Base-by-base conservation (phyloP, 2,113 vertebrate species). In the Coryphaenoides rupestris region DNA sequence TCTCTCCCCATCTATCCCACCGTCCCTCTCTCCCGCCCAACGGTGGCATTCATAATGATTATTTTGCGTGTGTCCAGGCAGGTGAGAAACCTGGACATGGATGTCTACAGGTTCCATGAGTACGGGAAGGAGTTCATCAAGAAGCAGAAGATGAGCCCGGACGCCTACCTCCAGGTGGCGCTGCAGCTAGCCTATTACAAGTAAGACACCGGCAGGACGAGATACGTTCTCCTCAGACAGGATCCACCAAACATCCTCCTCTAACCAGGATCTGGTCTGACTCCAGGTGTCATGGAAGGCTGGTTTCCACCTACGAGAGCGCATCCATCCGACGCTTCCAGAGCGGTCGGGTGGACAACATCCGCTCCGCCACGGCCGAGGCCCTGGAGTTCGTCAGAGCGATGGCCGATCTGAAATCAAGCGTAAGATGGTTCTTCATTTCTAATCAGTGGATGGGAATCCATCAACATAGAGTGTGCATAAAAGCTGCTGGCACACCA, bases 71-170 rank as follows among this genome's bases (percentile, higher is more conserved):
- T 60, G 65, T 72, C 58, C 83, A 99, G 97, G 64, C 73, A 90
- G 72, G 93, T 94, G 47, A 89, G 82, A 74, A 96, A 95, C 79
- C 88, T 98, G 14, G 96, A 98, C 82, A 94, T 99, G 76, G 87
- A 87, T 0, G 92, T 93, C 33, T 89, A 92, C 75, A 95, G 89
- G 54, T 98, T 98, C 82, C 83, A 81, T 9, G 65, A 76, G 71
- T 95, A 95, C 0, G 96, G 97, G n/a, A 98, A 97, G 79, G 93
- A 95, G 58, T 95, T 95, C 54, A 96, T 99, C 77, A 99, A 98
- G 86, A 91, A 89, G 72, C 95, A 95, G 77, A 95, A 92, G 80
- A 93, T 93, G 90, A 99, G 97, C 66, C 96, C 96, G 0, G 96
- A 99, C 64, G 95, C 95, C 22, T 99, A 92, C 62, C 91, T 98